Conservation (phyloP, 2,797 vertebrate species). For the Glossophaga mutica region DNA sequence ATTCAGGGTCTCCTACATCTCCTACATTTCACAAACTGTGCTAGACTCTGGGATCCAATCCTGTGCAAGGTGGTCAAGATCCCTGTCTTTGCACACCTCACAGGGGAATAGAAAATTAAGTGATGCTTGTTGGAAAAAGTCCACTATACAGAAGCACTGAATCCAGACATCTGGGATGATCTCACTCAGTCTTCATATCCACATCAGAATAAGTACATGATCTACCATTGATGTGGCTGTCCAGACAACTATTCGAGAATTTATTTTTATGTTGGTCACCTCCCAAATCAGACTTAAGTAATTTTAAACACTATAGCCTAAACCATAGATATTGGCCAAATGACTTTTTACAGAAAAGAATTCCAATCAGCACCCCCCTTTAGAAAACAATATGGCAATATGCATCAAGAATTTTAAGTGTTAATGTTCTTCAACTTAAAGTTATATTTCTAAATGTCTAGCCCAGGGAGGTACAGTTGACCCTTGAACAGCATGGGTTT, state of each 20-base stretch:
- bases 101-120: neutral
- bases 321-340: neutral
- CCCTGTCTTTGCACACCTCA: neutral
- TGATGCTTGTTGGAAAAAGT: neutral
- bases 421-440: neutral
- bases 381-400: neutral
- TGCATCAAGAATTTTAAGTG: neutral
- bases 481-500: neutral
- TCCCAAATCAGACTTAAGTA: neutral
- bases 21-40: neutral
- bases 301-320: neutral
- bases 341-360: neutral
- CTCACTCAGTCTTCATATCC: neutral
- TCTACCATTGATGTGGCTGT: neutral
- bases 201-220: neutral
- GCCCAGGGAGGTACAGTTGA: neutral
- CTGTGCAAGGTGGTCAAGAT: neutral
- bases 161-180: neutral
- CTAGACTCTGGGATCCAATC: neutral
- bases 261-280: neutral
- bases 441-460: slow-evolving; percentile 2
- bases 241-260: neutral
- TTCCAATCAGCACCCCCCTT: neutral
- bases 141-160: neutral
- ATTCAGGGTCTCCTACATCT: neutral